Conservation (phyloP, 1,140 invertebrate genomes). For the Bombus affinis region DNA sequence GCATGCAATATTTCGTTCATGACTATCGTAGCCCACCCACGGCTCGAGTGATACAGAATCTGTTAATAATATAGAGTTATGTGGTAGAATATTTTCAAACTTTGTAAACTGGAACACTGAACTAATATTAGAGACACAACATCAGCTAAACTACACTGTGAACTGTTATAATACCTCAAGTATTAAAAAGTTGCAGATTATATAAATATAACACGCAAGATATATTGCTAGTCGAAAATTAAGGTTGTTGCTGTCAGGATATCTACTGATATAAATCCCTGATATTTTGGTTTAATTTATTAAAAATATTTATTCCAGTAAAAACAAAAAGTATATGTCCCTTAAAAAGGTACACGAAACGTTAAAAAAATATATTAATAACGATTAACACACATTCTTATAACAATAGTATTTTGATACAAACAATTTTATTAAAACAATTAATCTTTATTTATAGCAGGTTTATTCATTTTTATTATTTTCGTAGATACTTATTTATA, state of each 20-base stretch:
- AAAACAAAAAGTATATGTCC: background rate
- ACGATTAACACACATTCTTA: background rate
- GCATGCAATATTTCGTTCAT: background rate
- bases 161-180: background rate
- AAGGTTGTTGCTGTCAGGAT: background rate
- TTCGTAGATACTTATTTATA: background rate
- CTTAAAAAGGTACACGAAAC: accelerated
- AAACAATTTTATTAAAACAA: background rate
- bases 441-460: background rate
- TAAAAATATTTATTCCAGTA: background rate
- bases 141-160: background rate
- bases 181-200: background rate
- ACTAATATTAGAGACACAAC: background rate
- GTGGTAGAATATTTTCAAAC: background rate
- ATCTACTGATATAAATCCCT: background rate
- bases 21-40: background rate
- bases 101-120: background rate
- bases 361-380: background rate
- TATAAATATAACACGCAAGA: background rate
- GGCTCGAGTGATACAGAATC: background rate
- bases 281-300: background rate
- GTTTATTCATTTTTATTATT: no score
- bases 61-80: background rate
- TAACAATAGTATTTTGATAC: no score
- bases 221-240: background rate